Evolutionary conservation across 2,888 invertebrate species (phyloP), one percentile per base, ranked within the genome.

Genomic region (Stegana nigrithorax): DNA sequence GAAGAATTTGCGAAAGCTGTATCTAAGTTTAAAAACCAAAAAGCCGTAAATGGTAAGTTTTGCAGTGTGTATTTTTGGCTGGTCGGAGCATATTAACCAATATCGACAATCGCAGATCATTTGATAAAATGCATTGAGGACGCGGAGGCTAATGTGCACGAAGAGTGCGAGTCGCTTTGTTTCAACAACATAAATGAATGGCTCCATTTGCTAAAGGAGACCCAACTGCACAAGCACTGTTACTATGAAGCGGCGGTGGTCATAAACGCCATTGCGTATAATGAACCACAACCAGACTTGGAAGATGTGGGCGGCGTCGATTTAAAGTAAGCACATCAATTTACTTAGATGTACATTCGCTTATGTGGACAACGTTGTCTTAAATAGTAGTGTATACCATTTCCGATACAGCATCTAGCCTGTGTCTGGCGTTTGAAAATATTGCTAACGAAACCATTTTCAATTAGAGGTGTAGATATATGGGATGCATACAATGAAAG

Each of bases 111-210:
- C 53, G 4, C 17, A 83, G 83, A 74, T n/a, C 81, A 70, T 44
- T 62, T 82, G 4, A 68, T 74, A 29, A 56, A 65, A 39, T 64
- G 66, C n/a, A 67, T 67, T 4, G 51, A 70, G 21, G 60, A 68
- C 10, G 78, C 82, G 0, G 73, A 78, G 42, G 12, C 59, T 1
- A 63, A 70, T 57, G 80, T 83, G 1, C 69, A 70, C 12, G 70
- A 76, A 17, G 83, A 83, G 55, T 81, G 75, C 14, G 71, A 76
- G 21, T 80, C 81, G 1, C 61, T 74, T 1, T 75, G 78, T 21
- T 73, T 83, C 19, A 68, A 68, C 26, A 79, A 80, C 59, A 76
- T 81, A 1, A 75, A 73, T 53, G 68, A 74, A 25, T 84, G 84
- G 85, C 58, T 83, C 19, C 63, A 75, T 2, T 63, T 79, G 26